Evolutionary conservation across 2,888 invertebrate species (phyloP).

Genomic region (Hipparchia sbordonii): DNA sequence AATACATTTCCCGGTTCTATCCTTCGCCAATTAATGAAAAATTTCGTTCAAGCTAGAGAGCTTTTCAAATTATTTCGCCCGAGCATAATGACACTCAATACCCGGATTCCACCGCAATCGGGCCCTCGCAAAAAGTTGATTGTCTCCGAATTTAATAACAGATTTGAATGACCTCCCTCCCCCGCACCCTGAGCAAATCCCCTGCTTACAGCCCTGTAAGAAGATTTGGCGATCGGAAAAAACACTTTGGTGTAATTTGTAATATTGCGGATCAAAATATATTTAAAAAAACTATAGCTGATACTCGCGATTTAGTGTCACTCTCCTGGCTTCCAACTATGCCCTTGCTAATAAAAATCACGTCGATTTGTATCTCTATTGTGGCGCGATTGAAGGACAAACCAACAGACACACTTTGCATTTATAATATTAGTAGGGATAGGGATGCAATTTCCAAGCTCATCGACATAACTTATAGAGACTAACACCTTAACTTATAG

Average conservation of each 20-base stretch:
- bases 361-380: too few species aligned
- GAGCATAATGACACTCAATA: conserved; percentile 38
- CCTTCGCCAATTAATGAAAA: conserved; percentile 8
- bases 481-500: too few species aligned
- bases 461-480: too few species aligned
- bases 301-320: too few species aligned
- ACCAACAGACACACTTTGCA: too few species aligned
- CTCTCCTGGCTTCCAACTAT: too few species aligned
- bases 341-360: too few species aligned
- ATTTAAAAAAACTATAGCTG: too few species aligned
- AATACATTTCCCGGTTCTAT: neutral
- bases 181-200: conserved; percentile 5
- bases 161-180: conserved; percentile 61
- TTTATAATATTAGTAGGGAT: too few species aligned
- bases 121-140: conserved; percentile 47
- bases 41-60: conserved; percentile 1
- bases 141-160: conserved; percentile 75
- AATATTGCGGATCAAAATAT: conserved; percentile 5
- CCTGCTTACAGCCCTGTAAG: conserved; percentile 19
- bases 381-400: too few species aligned
- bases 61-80: conserved; percentile 25
- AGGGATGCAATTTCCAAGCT: too few species aligned
- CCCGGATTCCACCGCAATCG: conserved; percentile 32
- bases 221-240: conserved; percentile 18
- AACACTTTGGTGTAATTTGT: conserved; percentile 21